Conservation (phyloP, 2,113 vertebrate species). For the Martes martes region DNA sequence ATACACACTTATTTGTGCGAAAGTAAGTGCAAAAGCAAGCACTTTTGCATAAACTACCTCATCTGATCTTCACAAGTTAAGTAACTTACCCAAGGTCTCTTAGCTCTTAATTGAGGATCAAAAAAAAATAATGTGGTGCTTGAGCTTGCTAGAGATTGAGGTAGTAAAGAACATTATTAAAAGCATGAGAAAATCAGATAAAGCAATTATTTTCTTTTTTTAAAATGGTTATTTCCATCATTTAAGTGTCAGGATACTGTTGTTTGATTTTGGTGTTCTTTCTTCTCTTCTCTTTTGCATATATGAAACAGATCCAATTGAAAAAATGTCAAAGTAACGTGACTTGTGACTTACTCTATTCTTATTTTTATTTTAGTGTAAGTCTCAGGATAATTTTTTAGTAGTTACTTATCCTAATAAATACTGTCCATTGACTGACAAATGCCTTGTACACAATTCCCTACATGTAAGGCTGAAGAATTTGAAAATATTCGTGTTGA, state of each 20-base stretch:
- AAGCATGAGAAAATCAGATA: background rate
- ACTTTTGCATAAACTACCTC: conserved; percentile 36
- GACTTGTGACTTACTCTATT: background rate
- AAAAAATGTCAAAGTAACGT: background rate
- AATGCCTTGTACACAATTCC: background rate
- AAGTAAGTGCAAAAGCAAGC: background rate
- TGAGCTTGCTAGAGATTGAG: conserved; percentile 41
- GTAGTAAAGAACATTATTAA: conserved; percentile 13
- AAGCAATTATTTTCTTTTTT: background rate
- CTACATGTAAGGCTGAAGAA: background rate
- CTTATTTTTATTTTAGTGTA: background rate
- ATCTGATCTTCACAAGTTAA: conserved; percentile 34
- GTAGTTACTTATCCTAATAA: background rate
- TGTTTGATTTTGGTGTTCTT: background rate
- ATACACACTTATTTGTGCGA: background rate
- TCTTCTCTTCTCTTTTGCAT: background rate
- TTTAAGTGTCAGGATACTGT: background rate
- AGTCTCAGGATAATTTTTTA: background rate
- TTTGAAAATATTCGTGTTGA: background rate
- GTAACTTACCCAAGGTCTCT: background rate
- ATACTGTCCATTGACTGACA: background rate
- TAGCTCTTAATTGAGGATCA: background rate
- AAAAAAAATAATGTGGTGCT: background rate
- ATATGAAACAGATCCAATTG: background rate
- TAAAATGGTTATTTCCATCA: background rate